Percentiles rank a stretch among this genome's conserved stretches.
Conservation (phyloP, 2,888 invertebrate species). For the Caenorhabditis panamensis region DNA sequence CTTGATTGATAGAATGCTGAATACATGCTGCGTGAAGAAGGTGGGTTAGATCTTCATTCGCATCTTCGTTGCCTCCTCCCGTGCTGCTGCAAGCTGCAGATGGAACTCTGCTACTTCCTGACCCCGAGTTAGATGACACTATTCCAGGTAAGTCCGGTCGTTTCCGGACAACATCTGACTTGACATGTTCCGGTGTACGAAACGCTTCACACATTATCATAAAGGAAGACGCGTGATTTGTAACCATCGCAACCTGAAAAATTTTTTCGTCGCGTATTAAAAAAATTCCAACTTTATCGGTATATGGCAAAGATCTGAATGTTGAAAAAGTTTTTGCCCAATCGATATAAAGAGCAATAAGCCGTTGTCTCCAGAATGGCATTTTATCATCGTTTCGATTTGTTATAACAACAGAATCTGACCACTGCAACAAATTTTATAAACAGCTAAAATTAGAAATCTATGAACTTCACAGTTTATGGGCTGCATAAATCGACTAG, state of each 20-base stretch:
- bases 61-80: slow-evolving; percentile 19
- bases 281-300: slow-evolving; percentile 74
- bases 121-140: slow-evolving; percentile 39
- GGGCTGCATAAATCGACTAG: slow-evolving; percentile 75
- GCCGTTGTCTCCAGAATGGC: slow-evolving; percentile 79
- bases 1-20: slow-evolving; percentile 54
- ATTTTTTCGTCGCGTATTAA: background rate
- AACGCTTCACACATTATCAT: slow-evolving; percentile 81
- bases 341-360: slow-evolving; percentile 80
- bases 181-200: slow-evolving; percentile 77
- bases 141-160: slow-evolving; percentile 43
- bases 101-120: slow-evolving; percentile 57
- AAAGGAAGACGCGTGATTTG: slow-evolving; percentile 79
- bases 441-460: slow-evolving; percentile 22
- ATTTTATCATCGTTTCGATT: slow-evolving; percentile 71
- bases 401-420: slow-evolving; percentile 75
- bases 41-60: slow-evolving; percentile 19
- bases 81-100: slow-evolving; percentile 33
- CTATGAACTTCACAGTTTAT: slow-evolving; percentile 73
- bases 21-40: slow-evolving; percentile 27
- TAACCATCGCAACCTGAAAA: slow-evolving; percentile 78
- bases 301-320: slow-evolving; percentile 78
- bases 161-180: slow-evolving; percentile 53
- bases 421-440: too few relatives aligned
- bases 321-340: slow-evolving; percentile 80